Percentiles rank a stretch among this genome's conserved stretches.
Evolutionary conservation across 2,113 vertebrate species (phyloP).

Genomic region (Phoenicopterus ruber): DNA sequence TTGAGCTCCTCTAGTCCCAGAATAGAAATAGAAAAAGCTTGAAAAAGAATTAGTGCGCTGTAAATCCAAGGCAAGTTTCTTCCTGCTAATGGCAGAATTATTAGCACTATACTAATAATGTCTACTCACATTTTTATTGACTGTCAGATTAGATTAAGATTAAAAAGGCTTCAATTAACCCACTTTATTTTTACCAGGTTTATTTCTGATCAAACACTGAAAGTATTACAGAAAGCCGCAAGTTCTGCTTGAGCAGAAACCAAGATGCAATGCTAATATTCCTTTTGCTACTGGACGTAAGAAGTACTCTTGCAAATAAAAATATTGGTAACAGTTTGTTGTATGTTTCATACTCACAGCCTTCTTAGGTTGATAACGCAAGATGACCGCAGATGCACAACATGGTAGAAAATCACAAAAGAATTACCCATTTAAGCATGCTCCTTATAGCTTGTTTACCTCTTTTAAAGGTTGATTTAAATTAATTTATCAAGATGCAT

Average conservation of each 20-base stretch:
- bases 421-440: neutral
- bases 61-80: conserved; percentile 20
- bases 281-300: neutral
- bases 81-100: conserved; percentile 25
- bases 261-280: neutral
- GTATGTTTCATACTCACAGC: neutral
- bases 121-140: conserved; percentile 2
- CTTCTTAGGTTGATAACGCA: neutral
- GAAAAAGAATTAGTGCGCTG: neutral
- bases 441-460: neutral
- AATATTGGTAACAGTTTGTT: neutral
- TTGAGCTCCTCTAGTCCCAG: neutral
- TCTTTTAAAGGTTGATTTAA: neutral
- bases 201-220: neutral
- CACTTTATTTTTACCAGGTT: neutral
- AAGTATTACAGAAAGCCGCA: neutral
- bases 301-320: neutral
- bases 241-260: neutral
- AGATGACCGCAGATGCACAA: neutral
- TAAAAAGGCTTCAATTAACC: neutral
- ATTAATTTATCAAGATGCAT: neutral
- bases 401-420: neutral
- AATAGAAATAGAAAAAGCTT: neutral
- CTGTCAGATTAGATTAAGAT: conserved; percentile 25
- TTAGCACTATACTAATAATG: neutral